Conservation (phyloP, 2,797 vertebrate genomes). For the Falco rusticolus region DNA sequence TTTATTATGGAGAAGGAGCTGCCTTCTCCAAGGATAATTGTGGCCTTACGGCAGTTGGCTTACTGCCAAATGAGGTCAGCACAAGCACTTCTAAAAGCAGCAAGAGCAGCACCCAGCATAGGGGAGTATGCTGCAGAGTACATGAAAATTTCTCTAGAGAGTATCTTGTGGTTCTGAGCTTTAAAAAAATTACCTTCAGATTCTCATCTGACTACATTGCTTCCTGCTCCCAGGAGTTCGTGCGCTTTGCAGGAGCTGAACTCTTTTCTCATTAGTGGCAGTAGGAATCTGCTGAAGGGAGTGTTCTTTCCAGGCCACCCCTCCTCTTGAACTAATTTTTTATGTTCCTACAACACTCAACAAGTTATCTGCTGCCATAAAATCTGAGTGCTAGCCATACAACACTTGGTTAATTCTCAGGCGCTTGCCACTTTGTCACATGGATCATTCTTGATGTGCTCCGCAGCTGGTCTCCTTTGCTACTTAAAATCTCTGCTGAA, state of each 20-base stretch:
- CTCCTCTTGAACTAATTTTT: background rate
- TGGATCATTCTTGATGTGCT: background rate
- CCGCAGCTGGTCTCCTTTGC: background rate
- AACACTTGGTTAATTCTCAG: background rate
- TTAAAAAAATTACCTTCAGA: background rate
- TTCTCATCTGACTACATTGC: background rate
- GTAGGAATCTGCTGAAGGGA: background rate
- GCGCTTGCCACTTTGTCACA: background rate
- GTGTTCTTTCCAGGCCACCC: background rate
- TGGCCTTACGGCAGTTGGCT: background rate
- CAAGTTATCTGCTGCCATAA: background rate
- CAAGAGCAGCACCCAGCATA: background rate
- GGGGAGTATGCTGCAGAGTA: background rate
- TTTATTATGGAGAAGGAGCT: background rate
- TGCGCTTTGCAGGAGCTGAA: background rate
- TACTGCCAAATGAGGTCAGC: background rate
- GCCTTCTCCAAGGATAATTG: background rate
- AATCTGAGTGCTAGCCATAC: background rate
- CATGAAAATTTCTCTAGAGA: background rate
- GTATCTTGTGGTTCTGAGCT: background rate
- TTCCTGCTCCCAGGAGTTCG: background rate
- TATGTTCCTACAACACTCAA: background rate
- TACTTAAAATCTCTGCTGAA: background rate
- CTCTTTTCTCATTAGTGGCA: background rate
- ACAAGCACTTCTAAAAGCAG: background rate